Conservation (phyloP, 2,113 vertebrate genomes). For the Pelobates fuscus region DNA sequence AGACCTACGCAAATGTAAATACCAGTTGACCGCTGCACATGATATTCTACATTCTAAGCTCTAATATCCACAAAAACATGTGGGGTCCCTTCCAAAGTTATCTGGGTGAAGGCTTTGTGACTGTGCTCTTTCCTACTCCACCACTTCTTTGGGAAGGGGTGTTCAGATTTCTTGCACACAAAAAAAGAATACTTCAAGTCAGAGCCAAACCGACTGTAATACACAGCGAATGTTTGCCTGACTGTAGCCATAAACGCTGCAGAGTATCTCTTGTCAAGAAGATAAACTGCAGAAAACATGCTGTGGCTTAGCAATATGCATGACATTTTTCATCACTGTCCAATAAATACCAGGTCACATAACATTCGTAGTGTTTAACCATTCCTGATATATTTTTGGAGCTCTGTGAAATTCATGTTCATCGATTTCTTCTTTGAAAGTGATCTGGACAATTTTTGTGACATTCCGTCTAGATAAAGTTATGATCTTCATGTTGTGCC, state of each 20-base stretch:
- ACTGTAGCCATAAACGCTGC: not conserved
- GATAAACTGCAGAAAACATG: slow-evolving; percentile 34
- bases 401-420: slow-evolving; percentile 58
- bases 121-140: no score
- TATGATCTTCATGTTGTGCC: slow-evolving; percentile 41
- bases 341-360: slow-evolving; percentile 53
- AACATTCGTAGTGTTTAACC: slow-evolving; percentile 56
- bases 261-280: slow-evolving; percentile 16
- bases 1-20: no score
- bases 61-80: no score
- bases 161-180: no score
- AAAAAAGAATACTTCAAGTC: no score
- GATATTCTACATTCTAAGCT: no score
- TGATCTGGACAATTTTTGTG: slow-evolving; percentile 61
- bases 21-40: no score
- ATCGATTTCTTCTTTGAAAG: slow-evolving; percentile 64
- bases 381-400: slow-evolving; percentile 59
- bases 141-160: no score
- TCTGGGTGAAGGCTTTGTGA: no score
- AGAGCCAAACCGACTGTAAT: no score
- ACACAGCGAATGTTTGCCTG: no score
- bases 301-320: slow-evolving; percentile 31
- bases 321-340: slow-evolving; percentile 54
- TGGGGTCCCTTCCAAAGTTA: no score
- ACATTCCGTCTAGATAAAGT: slow-evolving; percentile 53